Percentiles rank a stretch among this genome's conserved stretches.
Conservation (phyloP, 2,797 vertebrate genomes). For the Nothura maculosa region DNA sequence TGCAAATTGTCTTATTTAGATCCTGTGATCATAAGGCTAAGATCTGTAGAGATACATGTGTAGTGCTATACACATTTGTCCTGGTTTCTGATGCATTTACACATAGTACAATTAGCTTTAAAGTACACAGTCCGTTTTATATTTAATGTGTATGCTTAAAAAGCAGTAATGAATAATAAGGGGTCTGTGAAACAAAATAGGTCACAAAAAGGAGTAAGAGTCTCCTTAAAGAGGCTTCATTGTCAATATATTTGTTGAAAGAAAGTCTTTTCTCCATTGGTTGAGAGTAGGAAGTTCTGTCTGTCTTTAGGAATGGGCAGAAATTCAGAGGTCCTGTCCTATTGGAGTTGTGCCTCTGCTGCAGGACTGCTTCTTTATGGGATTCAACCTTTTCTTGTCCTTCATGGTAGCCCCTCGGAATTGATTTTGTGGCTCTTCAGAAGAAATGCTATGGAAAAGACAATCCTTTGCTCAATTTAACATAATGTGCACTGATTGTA, state of each 20-base stretch:
- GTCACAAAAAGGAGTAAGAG: background rate
- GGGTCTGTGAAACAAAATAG: background rate
- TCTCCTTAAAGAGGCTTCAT: background rate
- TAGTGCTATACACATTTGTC: background rate
- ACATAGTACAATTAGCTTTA: background rate
- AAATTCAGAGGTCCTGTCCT: background rate
- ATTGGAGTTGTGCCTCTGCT: background rate
- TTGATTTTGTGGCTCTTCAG: background rate
- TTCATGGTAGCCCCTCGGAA: background rate
- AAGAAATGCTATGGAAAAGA: background rate
- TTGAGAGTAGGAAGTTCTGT: background rate
- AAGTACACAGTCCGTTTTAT: background rate
- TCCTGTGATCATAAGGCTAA: background rate
- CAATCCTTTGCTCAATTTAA: background rate
- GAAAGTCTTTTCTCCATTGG: background rate
- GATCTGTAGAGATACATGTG: background rate
- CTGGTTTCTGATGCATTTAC: background rate
- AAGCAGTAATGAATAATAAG: background rate
- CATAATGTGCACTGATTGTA: background rate
- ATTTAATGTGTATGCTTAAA: background rate
- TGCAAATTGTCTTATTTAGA: background rate
- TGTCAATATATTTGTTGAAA: background rate
- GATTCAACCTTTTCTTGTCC: background rate
- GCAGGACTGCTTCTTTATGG: background rate
- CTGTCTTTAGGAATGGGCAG: background rate